phyloP scores from a whole-genome alignment of 64 coral and sea anemone species.

The Orbicella faveolata region DNA sequence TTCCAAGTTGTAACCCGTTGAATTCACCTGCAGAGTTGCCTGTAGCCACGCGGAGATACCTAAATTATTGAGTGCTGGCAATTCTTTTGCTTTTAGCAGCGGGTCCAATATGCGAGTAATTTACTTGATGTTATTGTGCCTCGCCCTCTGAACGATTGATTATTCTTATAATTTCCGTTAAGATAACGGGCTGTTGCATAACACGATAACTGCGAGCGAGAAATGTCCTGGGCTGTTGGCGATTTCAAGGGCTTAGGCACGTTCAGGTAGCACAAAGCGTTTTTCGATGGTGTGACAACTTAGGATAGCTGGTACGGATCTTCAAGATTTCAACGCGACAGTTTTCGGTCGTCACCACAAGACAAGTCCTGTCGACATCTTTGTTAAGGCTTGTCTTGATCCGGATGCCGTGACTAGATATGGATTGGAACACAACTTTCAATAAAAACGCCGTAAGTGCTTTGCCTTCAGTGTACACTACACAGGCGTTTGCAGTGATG shows the following conservation, averaged over 20 bases:
- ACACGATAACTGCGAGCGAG: not conserved
- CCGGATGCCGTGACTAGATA: not conserved
- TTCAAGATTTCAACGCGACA: not conserved
- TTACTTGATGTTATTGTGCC: not conserved
- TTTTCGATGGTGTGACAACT: not conserved
- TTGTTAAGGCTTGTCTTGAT: not conserved
- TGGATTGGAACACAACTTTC: not conserved
- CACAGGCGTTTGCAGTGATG: not conserved
- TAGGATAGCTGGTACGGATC: not conserved
- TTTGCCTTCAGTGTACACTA: not conserved
- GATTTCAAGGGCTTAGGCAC: not conserved
- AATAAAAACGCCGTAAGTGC: not conserved
- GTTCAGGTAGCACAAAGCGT: not conserved
- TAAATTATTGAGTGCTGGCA: not conserved
- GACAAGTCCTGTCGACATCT: not conserved
- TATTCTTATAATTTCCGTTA: not conserved
- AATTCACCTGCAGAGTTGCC: not conserved
- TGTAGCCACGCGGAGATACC: not conserved
- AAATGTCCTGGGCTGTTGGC: not conserved
- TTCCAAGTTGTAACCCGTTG: not conserved
- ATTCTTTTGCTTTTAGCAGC: not conserved
- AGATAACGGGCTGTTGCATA: slow-evolving; percentile 1
- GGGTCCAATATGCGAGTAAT: not conserved
- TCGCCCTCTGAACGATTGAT: not conserved
- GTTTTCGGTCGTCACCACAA: not conserved